Evolutionary conservation across 2,888 invertebrate genomes (phyloP).

Genomic region (Stenodema calcarata): DNA sequence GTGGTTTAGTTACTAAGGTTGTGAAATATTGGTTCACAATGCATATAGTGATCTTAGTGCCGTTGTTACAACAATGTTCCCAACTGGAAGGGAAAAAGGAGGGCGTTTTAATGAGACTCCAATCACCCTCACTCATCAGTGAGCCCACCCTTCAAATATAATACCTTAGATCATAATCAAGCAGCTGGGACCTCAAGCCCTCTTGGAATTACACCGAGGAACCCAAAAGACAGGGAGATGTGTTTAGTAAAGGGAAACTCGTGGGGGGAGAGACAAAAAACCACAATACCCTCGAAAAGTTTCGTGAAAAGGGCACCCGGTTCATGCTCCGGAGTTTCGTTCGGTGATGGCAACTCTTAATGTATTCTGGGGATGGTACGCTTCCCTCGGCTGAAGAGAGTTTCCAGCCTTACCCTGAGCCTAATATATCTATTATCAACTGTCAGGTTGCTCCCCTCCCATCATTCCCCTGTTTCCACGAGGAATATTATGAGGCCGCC

Average conservation of each 20-base stretch:
- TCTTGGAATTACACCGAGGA: neutral
- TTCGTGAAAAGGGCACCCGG: neutral
- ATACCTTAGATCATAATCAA: slow-evolving; percentile 13
- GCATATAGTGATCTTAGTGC: no score
- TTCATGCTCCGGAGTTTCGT: neutral
- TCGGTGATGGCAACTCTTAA: neutral
- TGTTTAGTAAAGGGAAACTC: neutral
- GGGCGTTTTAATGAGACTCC: neutral
- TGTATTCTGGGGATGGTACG: slow-evolving; percentile 23
- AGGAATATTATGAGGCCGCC: slow-evolving; percentile 1
- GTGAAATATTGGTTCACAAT: no score
- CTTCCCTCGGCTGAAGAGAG: neutral
- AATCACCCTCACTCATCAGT: neutral
- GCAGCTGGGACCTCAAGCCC: neutral
- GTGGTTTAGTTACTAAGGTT: neutral
- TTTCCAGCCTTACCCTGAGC: neutral
- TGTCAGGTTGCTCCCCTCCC: neutral
- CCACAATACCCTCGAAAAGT: neutral
- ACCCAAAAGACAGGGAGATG: neutral
- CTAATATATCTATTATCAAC: slow-evolving; percentile 42
- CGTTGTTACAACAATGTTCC: neutral
- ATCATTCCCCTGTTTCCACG: neutral
- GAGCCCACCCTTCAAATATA: neutral
- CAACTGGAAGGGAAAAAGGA: neutral
- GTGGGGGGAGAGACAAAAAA: neutral